These are phyloP conservation scores for Ephestia elutella DNA, from an alignment of 1,140 invertebrate species.

Conservation along the genomic window DNA sequence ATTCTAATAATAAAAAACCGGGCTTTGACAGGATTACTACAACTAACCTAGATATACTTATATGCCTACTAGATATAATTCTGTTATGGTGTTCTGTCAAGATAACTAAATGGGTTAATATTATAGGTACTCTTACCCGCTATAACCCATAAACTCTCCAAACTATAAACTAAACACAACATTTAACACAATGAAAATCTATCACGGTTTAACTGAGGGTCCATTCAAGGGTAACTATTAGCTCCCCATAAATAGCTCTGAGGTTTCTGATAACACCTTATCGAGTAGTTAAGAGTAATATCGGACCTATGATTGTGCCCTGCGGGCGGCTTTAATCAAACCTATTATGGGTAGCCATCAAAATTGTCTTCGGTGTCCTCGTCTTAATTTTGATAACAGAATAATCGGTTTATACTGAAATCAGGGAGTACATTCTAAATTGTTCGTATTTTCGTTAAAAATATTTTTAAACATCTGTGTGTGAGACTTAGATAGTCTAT, in stretches of 20 bases:
- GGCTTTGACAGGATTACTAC: too few relatives aligned
- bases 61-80: too few relatives aligned
- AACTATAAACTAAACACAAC: constrained; percentile 3
- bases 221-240: constrained; percentile 58
- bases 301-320: constrained; percentile 19
- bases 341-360: constrained; percentile 12
- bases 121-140: not conserved
- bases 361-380: not conserved
- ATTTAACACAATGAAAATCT: constrained; percentile 18
- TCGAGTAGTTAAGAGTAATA: constrained; percentile 51
- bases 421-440: not conserved
- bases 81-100: not conserved
- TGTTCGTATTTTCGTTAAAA: too few relatives aligned
- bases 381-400: not conserved
- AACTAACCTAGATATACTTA: too few relatives aligned
- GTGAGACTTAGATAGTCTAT: too few relatives aligned
- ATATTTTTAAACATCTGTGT: too few relatives aligned
- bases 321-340: constrained; percentile 15
- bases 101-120: not conserved
- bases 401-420: not conserved
- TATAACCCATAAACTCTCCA: not conserved
- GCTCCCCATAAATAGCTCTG: constrained; percentile 58
- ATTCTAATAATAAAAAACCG: too few relatives aligned
- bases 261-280: constrained; percentile 62
- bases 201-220: constrained; percentile 15